phyloP scores from a whole-genome alignment of 2,888 invertebrate species.

The Cabera pusaria region DNA sequence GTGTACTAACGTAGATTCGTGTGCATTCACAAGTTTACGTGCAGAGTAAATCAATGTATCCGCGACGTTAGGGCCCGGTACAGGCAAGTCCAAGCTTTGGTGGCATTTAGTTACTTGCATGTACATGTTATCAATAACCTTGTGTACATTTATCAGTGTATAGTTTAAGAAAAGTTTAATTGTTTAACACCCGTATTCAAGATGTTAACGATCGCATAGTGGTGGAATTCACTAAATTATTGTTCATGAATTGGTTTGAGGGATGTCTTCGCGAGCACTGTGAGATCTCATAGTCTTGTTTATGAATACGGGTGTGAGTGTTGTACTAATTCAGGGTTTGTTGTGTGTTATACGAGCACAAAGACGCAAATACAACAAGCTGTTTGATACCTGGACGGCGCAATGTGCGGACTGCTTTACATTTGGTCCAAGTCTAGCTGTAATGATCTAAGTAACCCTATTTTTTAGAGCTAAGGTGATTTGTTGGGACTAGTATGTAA shows the following conservation, averaged over 20 bases:
- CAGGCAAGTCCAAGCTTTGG: constrained; percentile 35
- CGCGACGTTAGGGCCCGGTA: constrained; percentile 14
- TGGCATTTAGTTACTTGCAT: constrained; percentile 49
- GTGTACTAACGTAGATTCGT: constrained; percentile 8
- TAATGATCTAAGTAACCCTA: too few species aligned
- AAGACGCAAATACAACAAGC: constrained; percentile 82
- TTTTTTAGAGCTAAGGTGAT: too few species aligned
- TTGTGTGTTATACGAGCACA: constrained; percentile 58
- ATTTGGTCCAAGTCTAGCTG: constrained; percentile 69
- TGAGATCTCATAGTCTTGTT: too few species aligned
- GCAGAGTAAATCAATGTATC: constrained; percentile 7
- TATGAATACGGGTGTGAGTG: too few species aligned
- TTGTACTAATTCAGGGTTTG: constrained; percentile 54
- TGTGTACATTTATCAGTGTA: constrained; percentile 45
- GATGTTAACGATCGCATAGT: too few species aligned
- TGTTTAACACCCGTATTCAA: too few species aligned
- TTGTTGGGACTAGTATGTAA: too few species aligned
- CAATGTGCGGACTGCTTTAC: constrained; percentile 75
- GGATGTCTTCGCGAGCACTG: too few species aligned
- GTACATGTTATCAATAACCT: constrained; percentile 53
- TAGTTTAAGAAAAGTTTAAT: constrained; percentile 40
- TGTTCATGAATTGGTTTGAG: too few species aligned
- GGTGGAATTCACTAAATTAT: too few species aligned
- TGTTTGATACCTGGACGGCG: constrained; percentile 61
- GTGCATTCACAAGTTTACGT: constrained; percentile 5